Base-by-base conservation (phyloP, 2,797 vertebrate species). In the Jordanella pulchra region DNA sequence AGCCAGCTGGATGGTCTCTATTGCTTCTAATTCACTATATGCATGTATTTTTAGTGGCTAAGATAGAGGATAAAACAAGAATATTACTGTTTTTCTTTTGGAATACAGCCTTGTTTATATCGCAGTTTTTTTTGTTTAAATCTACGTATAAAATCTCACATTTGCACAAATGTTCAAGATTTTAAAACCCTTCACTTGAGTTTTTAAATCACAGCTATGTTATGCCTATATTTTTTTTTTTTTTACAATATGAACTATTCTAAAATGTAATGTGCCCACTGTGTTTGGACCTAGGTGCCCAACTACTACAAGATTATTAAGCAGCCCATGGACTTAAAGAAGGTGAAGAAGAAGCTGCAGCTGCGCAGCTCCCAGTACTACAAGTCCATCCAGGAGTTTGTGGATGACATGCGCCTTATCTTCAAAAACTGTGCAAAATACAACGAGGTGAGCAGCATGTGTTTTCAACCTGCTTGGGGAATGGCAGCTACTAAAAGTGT, bases 221-320 rank as follows among this genome's bases (percentile, higher is more conserved):
- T 10, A 18, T 12, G 17, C 17, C n/a, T 1, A 25, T 1, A 35
- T 61, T 17, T 35, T 7, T 30, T 11, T 3, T 25, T 25, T 71
- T 25, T n/a, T 18, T 65, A 39, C 35, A 7, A 39, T 1, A 18
- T 58, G 18, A 32, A 53, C 35, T 39, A 14, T 51, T 61, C 48
- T 28, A 15, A 69, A 17, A 48, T 35, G 2, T 42, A 28, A 35
- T 7, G 72, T 4, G 63, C 67, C 64, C 47, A 32, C n/a, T 76
- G 71, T 69, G 71, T 18, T 81, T 68, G 28, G 55, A 72, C 30
- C 27, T 91, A 99, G 98, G 97, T 99, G 90, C 98, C 98, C 80
- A 99, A 99, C 93, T 99, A 99, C 91, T 99, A 98, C 90, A 99
- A 98, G 94, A 99, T 99, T 63, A 99, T 99, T 87, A 99, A 99